Evolutionary conservation across 92 coral and sea anemone species (phyloP), one percentile per base, ranked within the genome.

Genomic region (Zoanthus sansibaricus): DNA sequence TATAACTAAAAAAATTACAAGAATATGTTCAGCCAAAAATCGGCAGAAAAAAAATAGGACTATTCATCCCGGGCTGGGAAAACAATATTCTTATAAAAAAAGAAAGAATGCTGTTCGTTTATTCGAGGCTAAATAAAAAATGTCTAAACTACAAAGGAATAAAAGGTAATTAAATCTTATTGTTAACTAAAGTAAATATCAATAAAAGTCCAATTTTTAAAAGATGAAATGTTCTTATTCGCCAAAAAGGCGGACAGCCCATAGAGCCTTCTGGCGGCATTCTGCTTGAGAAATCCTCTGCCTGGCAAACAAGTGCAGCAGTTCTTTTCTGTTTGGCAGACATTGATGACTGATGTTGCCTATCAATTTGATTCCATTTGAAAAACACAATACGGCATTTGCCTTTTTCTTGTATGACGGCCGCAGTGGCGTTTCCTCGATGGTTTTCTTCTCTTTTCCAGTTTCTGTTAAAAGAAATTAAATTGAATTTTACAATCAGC

Each of bases 341-440:
- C 72, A 68, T 68, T 68, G 72, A 15, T n/a, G 72, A 68, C 44
- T 15, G 11, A 68, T 68, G 88, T 73, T 17, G 54, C 49, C 21
- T 69, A 45, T 25, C 76, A 67, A 6, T 47, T 15, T 0, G 64
- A 15, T 56, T 56, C 64, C 64, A 10, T 56, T 4, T 10, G 17
- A 13, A 10, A 10, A 4, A 1, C 25, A 25, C 25, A 25, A 25
- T 25, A 25, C n/a, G n/a, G n/a, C n/a, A n/a, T n/a, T n/a, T n/a
- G n/a, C n/a, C n/a, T n/a, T n/a, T n/a, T n/a, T n/a, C n/a, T n/a
- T n/a, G n/a, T n/a, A n/a, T n/a, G n/a, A n/a, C n/a, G n/a, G n/a
- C n/a, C n/a, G n/a, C n/a, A n/a, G n/a, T n/a, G n/a, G n/a, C n/a
- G n/a, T n/a, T n/a, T n/a, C n/a, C n/a, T n/a, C n/a, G n/a, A n/a